A percentile compares a stretch with the other conserved stretches of the same genome.
Conservation (phyloP, 2,113 vertebrate genomes). For the Macaca mulatta region DNA sequence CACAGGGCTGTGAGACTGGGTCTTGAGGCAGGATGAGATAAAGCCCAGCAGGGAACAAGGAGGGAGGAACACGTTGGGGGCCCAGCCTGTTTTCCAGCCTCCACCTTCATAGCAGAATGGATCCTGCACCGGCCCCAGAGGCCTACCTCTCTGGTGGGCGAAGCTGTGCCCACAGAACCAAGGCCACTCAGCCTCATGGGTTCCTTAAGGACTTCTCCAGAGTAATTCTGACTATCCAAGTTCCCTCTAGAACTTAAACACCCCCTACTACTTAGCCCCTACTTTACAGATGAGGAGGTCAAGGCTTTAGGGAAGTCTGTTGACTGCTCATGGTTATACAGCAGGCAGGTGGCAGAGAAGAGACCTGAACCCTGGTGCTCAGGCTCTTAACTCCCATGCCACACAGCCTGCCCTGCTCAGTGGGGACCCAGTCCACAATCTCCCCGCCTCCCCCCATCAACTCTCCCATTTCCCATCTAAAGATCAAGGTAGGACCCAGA, state of each 20-base stretch:
- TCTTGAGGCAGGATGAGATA: background rate
- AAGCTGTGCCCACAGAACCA: background rate
- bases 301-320: background rate
- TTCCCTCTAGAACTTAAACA: background rate
- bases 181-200: background rate
- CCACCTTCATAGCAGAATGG: background rate
- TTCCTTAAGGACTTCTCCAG: background rate
- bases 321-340: background rate
- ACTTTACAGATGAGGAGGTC: background rate
- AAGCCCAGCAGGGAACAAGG: background rate
- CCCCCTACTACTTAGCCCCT: background rate
- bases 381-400: background rate
- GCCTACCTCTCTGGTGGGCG: background rate
- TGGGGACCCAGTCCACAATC: background rate
- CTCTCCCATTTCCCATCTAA: background rate
- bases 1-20: background rate
- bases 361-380: background rate
- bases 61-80: background rate
- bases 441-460: background rate
- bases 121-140: accelerated
- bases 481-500: background rate
- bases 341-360: background rate
- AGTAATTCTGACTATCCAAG: background rate
- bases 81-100: background rate
- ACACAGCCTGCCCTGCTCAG: background rate